Base-by-base conservation (phyloP, 2,797 vertebrate genomes). In the Sternarchorhynchus goeldii region DNA sequence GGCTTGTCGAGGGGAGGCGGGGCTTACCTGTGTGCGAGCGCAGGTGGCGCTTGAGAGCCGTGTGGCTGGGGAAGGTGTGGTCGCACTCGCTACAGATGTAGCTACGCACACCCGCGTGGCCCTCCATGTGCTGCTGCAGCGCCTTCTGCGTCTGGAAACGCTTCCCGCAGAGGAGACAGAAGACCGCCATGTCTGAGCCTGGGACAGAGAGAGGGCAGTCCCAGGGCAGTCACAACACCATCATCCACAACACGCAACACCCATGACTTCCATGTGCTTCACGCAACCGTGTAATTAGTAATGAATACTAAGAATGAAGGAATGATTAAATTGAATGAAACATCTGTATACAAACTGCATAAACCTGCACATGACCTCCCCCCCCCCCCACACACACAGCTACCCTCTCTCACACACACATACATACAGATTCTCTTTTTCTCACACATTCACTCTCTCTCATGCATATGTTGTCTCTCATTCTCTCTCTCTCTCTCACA, bases 121-220 rank as follows among this genome's bases (percentile, higher is more conserved):
- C 96, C 90, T 99, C 97, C 97, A 99, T 99, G 95, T 99, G 98
- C 92, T 98, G 96, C 93, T 99, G 98, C 87, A 99, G 94, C 18
- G 96, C 96, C n/a, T 95, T 96, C 93, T 99, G 98, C 0, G 97
- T 96, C 94, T 97, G 97, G 91, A 99, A 99, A 53, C 98, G 95
- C 90, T 99, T 99, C 79, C 97, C 97, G 2, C 97, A 99, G 85
- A 99, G 95, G 89, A 99, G 94, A 93, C 98, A 99, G 94, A 99
- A 99, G 85, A 99, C 95, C 0, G 98, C 98, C 98, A 99, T 97
- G 93, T 99, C 98, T 2, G 96, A 95, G 89, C 96, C 98, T 99
- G 91, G 63, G 85, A 32, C n/a, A 59, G 16, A 53, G 29, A 59
- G 17, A 59, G 50, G 60, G 25, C 62, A 8, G 64, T 31, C 55